These are phyloP conservation scores for Pangasius mekongensis DNA, from an alignment of 2,797 vertebrate species.

Conservation along the genomic window DNA sequence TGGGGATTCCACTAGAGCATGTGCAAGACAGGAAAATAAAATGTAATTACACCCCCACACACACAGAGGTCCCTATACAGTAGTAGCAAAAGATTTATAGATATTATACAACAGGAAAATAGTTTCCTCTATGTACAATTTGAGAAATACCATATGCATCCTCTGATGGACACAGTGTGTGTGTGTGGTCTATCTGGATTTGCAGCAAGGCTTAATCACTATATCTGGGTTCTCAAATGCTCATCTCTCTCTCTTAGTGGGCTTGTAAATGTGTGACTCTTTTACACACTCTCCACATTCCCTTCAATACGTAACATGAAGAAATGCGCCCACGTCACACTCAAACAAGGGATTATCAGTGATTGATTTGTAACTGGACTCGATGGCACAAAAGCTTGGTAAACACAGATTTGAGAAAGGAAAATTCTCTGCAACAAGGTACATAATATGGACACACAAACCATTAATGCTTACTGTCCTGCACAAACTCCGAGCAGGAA, in stretches of 20 bases:
- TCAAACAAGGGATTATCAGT: neutral
- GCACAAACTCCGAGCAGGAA: neutral
- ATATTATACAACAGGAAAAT: neutral
- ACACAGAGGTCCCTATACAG: neutral
- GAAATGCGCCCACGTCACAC: neutral
- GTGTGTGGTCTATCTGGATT: neutral
- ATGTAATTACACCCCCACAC: neutral
- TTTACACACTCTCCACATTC: neutral
- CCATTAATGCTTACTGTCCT: no score
- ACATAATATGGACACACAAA: neutral
- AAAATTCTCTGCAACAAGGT: neutral
- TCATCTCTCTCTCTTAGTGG: neutral
- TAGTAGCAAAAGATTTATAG: neutral
- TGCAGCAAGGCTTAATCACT: neutral
- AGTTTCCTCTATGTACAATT: neutral
- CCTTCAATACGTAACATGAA: neutral
- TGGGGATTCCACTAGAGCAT: conserved; percentile 1
- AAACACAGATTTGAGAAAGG: neutral
- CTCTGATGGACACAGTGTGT: neutral
- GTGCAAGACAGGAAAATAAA: neutral
- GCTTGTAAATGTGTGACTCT: neutral
- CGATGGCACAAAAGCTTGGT: neutral
- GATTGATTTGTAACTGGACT: neutral
- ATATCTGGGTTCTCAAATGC: neutral
- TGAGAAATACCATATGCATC: neutral